phyloP scores from a whole-genome alignment of 2,113 vertebrate species.

The Alethe castanea region DNA sequence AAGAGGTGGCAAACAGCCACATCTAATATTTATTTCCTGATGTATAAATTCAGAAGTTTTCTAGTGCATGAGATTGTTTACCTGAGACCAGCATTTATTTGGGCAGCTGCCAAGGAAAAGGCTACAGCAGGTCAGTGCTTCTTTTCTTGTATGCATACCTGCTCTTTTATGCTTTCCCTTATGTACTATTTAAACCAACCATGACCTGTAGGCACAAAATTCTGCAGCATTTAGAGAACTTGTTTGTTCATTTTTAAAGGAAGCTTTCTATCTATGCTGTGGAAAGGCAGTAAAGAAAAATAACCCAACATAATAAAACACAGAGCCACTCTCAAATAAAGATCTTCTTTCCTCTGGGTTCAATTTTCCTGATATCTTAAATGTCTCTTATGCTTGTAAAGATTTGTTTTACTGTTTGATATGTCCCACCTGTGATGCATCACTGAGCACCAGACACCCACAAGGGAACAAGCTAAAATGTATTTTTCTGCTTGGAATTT shows the following conservation, averaged over 20 bases:
- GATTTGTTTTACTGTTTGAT: slow-evolving; percentile 47
- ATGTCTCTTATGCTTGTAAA: neutral
- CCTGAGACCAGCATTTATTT: neutral
- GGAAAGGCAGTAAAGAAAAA: neutral
- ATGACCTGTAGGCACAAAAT: slow-evolving; percentile 16
- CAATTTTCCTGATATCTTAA: slow-evolving; percentile 48
- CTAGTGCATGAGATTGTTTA: neutral
- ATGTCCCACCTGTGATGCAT: slow-evolving; percentile 14
- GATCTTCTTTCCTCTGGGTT: slow-evolving; percentile 35
- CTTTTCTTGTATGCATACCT: neutral
- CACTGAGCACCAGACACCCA: neutral
- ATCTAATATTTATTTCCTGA: slow-evolving; percentile 38
- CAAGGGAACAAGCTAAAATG: slow-evolving; percentile 34
- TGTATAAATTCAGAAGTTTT: slow-evolving; percentile 28
- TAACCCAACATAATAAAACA: neutral
- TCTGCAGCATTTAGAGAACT: neutral
- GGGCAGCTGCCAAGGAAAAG: neutral
- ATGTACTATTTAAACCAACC: neutral
- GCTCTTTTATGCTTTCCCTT: slow-evolving; percentile 21
- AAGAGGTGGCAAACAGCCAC: neutral
- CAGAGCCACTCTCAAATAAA: neutral
- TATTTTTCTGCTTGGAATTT: slow-evolving; percentile 33
- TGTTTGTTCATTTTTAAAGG: neutral
- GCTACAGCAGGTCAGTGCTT: neutral
- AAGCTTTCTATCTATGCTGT: neutral